These are phyloP conservation scores for Notodonta ziczac DNA, from an alignment of 2,888 invertebrate genomes.

Conservation along the genomic window DNA sequence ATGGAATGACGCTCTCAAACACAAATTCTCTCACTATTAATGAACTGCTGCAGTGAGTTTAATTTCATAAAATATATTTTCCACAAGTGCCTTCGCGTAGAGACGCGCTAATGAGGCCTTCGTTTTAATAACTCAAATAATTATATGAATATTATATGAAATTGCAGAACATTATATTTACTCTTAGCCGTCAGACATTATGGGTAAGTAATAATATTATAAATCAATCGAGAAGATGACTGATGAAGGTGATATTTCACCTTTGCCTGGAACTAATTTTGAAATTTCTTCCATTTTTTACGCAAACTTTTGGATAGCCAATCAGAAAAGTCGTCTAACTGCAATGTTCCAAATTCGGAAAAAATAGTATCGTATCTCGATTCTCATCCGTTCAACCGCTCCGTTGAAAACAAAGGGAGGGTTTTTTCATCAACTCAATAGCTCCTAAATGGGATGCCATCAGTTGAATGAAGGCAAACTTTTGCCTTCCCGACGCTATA, in stretches of 20 bases:
- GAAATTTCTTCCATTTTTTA: neutral
- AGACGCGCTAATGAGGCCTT: conserved; percentile 1
- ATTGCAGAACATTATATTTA: neutral
- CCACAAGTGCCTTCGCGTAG: neutral
- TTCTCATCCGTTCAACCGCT: conserved; percentile 9
- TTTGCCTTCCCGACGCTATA: conserved; percentile 19
- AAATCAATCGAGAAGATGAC: no score
- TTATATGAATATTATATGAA: neutral
- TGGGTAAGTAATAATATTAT: no score
- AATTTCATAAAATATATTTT: neutral
- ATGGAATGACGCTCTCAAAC: neutral
- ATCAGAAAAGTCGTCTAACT: neutral
- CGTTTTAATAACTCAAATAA: neutral
- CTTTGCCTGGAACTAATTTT: neutral
- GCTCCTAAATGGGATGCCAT: conserved; percentile 27
- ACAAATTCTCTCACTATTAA: neutral
- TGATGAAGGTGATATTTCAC: no score
- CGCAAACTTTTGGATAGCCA: neutral
- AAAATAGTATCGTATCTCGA: conserved; percentile 3
- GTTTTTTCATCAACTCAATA: conserved; percentile 30
- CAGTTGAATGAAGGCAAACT: conserved; percentile 20
- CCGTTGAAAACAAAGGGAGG: conserved; percentile 18
- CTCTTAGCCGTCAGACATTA: no score
- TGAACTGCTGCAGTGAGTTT: neutral
- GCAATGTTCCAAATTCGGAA: neutral